These are phyloP conservation scores for Cuniculus paca DNA, from an alignment of 2,797 vertebrate species.

Conservation along the genomic window DNA sequence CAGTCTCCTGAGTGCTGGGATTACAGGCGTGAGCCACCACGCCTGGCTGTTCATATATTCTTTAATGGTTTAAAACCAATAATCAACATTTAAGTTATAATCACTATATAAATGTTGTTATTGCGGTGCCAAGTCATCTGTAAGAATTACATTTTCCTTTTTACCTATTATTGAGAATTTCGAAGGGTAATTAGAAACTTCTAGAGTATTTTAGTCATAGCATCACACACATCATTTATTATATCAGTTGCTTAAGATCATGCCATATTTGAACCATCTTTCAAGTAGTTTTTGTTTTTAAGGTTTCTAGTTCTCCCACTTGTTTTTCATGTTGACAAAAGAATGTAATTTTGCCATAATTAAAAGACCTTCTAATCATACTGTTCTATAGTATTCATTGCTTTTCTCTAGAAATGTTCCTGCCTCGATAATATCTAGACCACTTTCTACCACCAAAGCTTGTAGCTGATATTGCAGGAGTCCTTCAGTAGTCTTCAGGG, in stretches of 20 bases:
- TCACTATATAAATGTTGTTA: neutral
- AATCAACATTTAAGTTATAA: neutral
- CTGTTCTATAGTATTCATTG: neutral
- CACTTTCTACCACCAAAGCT: neutral
- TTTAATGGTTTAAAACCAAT: neutral
- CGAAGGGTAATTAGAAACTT: neutral
- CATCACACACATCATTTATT: neutral
- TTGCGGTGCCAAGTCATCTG: neutral
- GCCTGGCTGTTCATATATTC: neutral
- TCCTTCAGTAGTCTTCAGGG: neutral
- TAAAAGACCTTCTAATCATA: neutral
- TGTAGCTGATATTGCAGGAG: neutral
- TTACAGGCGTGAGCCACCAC: too few relatives aligned
- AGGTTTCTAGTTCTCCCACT: neutral
- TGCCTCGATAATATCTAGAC: neutral
- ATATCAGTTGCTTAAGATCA: neutral
- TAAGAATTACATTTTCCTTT: neutral
- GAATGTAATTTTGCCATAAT: neutral
- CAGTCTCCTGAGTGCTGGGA: too few relatives aligned
- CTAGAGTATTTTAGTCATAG: neutral
- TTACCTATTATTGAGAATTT: neutral
- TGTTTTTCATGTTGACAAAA: neutral
- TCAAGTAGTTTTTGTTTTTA: neutral
- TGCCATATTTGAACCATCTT: neutral
- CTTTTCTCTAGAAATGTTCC: constrained; percentile 20